These are phyloP conservation scores for Baccha elongata DNA, from an alignment of 2,888 invertebrate genomes.

Conservation along the genomic window DNA sequence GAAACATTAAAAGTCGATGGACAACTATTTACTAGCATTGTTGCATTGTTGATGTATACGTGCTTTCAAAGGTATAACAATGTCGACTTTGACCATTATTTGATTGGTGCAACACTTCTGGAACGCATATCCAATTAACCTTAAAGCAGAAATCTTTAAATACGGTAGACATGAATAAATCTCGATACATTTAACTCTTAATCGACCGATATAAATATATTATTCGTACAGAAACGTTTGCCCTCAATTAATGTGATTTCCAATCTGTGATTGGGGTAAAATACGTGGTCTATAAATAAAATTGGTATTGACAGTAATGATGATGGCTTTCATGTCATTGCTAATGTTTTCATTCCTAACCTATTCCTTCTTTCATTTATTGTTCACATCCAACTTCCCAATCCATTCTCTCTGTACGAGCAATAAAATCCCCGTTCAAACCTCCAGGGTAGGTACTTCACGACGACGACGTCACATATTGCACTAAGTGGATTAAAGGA, in stretches of 20 bases:
- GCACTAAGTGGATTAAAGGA: slow-evolving; percentile 9
- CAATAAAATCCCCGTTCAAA: slow-evolving; percentile 29
- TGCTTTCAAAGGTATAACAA: no score
- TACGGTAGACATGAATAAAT: no score
- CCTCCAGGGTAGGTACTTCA: neutral
- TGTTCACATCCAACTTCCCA: slow-evolving; percentile 12
- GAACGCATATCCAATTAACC: no score
- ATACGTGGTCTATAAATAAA: slow-evolving; percentile 2
- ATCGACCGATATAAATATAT: no score
- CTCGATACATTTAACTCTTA: no score
- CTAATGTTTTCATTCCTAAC: neutral
- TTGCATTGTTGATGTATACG: no score
- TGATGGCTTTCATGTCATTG: slow-evolving; percentile 12
- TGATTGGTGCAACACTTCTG: no score
- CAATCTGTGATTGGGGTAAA: neutral
- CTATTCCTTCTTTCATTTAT: neutral
- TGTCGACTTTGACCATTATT: no score
- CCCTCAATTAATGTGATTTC: slow-evolving; percentile 6
- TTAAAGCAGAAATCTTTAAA: no score
- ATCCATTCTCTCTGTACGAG: slow-evolving; percentile 3
- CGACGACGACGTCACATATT: no score
- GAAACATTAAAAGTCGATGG: no score
- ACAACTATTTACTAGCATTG: no score
- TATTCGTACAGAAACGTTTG: neutral
- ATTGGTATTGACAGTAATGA: slow-evolving; percentile 13